Evolutionary conservation across 2,888 invertebrate species (phyloP), one percentile per base, ranked within the genome.

Genomic region (Gari tellinella): DNA sequence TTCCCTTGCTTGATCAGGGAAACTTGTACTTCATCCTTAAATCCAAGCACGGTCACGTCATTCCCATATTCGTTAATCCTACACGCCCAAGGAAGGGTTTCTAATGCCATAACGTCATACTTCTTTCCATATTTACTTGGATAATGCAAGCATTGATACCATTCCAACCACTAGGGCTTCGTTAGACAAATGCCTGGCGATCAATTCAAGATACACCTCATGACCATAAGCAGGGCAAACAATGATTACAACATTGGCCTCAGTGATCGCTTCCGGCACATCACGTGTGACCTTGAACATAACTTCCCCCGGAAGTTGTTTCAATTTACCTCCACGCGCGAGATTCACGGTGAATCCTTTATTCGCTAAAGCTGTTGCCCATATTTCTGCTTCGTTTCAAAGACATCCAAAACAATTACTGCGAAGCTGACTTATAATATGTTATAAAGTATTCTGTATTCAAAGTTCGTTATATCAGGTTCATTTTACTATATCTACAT

Each of bases 381-480:
- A 83, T 56, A 80, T 51, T 45, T 86, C 83, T 8, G 85, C 80
- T 61, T 86, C 86, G 62, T 86, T 79, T 23, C 78, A 74, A 58
- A 64, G 82, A 5, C 83, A 49, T 8, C 80, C 76, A 14, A 86
- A 55, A 17, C 85, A 80, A 12, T 77, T 78, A 0, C 81, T 76
- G n/a, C 82, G 75, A 10, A 80, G 68, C 14, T 73, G 73, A 12
- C 74, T 69, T n/a, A 79, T 76, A 15, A 80, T 57, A 3, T 86
- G 69, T 8, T 79, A 69, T 0, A 85, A 49, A 17, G 84, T 85
- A 1, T 85, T 74, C 25, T 81, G 41, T 10, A 73, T 76, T 48
- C 86, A 85, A 19, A 86, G 85, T 26, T 82, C 84, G 68, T 86
- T 86, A 10, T 84, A 86, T 1, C 86, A 84, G 4, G 86, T 86